Conservation (phyloP, 2,113 vertebrate species). For the Pelecanoides urinatrix region DNA sequence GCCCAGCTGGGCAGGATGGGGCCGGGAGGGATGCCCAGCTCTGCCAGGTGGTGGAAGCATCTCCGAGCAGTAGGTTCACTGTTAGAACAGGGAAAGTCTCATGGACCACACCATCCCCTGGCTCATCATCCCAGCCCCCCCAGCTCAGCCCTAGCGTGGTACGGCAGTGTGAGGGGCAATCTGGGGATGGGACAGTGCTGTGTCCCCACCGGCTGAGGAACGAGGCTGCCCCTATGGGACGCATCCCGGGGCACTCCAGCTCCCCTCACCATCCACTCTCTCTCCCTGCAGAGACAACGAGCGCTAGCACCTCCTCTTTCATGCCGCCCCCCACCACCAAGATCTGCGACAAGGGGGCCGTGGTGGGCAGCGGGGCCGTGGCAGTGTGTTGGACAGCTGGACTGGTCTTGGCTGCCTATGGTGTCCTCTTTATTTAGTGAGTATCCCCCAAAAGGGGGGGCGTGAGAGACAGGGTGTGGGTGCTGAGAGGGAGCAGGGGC, state of each 20-base stretch:
- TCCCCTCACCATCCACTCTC: neutral
- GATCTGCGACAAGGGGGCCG: conserved; percentile 48
- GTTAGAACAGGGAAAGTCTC: neutral
- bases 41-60: neutral
- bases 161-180: neutral
- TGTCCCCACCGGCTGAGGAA: neutral
- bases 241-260: accelerated
- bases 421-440: conserved; percentile 72
- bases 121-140: neutral
- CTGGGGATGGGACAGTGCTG: accelerated
- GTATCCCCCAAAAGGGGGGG: neutral
- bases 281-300: conserved; percentile 56
- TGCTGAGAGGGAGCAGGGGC: neutral
- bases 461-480: accelerated
- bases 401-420: conserved; percentile 60
- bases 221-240: accelerated
- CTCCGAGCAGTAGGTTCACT: neutral
- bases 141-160: neutral
- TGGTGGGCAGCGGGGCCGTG: conserved; percentile 31
- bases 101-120: neutral
- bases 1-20: neutral
- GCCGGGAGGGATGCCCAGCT: neutral
- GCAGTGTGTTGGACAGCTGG: conserved; percentile 64
- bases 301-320: conserved; percentile 61
- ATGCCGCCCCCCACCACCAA: conserved; percentile 62